Evolutionary conservation across 2,797 vertebrate species (phyloP), one percentile per base, ranked within the genome.

Genomic region (Oryzias sinensis): DNA sequence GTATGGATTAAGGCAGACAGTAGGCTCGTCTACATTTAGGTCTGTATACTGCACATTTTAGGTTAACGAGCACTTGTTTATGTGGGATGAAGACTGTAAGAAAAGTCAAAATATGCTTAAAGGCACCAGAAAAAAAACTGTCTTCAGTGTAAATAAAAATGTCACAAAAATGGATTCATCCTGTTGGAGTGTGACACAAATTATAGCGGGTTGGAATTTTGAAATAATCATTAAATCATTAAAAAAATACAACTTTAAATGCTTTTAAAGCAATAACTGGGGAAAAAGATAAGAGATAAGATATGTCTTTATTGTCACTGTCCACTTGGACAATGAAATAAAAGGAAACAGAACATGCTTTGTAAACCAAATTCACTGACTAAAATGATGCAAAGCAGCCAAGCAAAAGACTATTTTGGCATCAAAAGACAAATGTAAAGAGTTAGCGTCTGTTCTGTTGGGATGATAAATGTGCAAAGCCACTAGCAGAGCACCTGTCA

Each of bases 1-100:
- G 40, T 40, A 56, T 59, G 66, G 53, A 73, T 76, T 72, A 70
- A 51, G 51, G 49, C 43, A 74, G 60, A 45, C 45, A 42, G 43
- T 43, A 25, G 62, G 47, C 44, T 70, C 57, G 66, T 15, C 64
- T 68, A 65, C 54, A 61, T 70, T 68, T 59, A 65, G 27, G 57
- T 70, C 45, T 59, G 49, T 64, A 75, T 76, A 80, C 59, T 60
- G 59, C 64, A 79, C 67, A 73, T 49, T 42, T 46, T 56, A 42
- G 56, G 56, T 62, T 71, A 71, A 59, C 64, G 78, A 78, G 79
- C 68, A 66, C 61, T 67, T 66, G 49, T 33, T 49, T 52, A 56
- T 71, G 62, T 68, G 66, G 65, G 77, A 64, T 60, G 65, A 59
- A 68, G 59, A 27, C 24, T n/a, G 0, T 64, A 64, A 67, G 68